These are phyloP conservation scores for Apodemia zela DNA, from an alignment of 2,888 invertebrate species.

Conservation along the genomic window DNA sequence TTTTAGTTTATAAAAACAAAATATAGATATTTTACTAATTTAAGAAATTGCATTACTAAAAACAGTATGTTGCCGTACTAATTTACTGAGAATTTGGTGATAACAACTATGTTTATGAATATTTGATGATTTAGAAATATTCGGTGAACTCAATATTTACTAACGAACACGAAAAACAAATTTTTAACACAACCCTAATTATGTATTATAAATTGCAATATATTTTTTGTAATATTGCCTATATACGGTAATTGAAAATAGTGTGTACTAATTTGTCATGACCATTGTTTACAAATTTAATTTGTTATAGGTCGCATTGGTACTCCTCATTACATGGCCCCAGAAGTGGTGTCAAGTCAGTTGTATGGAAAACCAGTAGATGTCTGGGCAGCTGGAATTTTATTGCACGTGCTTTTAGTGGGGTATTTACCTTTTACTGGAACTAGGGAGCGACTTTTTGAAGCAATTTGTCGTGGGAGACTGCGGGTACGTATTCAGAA, in stretches of 20 bases:
- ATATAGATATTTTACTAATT: too few relatives aligned
- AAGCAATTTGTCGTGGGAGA: conserved; percentile 92
- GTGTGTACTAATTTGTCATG: neutral
- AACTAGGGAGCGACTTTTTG: conserved; percentile 94
- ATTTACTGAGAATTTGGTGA: too few relatives aligned
- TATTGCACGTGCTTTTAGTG: conserved; percentile 95
- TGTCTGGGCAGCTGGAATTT: conserved; percentile 98
- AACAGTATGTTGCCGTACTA: too few relatives aligned
- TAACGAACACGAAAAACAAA: too few relatives aligned
- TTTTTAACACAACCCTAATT: too few relatives aligned
- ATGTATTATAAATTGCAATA: too few relatives aligned
- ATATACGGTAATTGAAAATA: neutral
- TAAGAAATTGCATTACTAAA: too few relatives aligned
- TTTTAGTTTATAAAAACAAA: too few relatives aligned
- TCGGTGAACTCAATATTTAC: too few relatives aligned
- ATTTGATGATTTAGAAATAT: too few relatives aligned
- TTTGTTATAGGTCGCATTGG: conserved; percentile 89
- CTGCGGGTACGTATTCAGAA: conserved; percentile 81
- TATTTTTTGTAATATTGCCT: too few relatives aligned
- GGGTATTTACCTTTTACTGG: conserved; percentile 98
- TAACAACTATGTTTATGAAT: too few relatives aligned
- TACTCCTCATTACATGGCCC: conserved; percentile 98
- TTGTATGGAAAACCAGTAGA: conserved; percentile 97
- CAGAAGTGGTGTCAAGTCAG: conserved; percentile 95
- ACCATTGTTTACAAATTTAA: neutral